Percentiles rank a stretch among this genome's conserved stretches.
Conservation (phyloP, 2,113 vertebrate species). For the Penelope pileata region DNA sequence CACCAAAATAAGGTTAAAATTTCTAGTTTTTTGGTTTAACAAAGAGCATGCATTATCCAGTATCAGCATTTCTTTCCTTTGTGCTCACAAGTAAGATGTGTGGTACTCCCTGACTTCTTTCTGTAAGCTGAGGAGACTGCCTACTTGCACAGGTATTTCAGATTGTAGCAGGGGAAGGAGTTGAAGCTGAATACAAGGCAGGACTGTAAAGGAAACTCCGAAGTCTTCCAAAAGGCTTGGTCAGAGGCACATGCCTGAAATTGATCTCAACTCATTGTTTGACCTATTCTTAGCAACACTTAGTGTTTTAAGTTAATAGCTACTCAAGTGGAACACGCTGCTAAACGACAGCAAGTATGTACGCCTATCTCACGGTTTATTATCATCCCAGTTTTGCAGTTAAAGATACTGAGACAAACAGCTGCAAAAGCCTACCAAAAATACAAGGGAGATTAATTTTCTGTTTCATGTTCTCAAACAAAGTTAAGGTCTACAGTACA, state of each 20-base stretch:
- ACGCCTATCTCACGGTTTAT: too few species aligned
- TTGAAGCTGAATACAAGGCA: not conserved
- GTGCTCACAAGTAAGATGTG: not conserved
- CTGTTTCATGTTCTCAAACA: not conserved
- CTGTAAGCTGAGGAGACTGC: not conserved
- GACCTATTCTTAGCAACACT: not conserved
- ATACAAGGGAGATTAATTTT: not conserved
- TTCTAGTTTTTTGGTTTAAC: not conserved
- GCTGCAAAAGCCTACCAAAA: not conserved
- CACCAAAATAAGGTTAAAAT: not conserved
- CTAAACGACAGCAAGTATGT: not conserved
- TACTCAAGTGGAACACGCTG: not conserved
- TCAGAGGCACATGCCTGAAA: not conserved
- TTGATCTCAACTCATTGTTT: not conserved
- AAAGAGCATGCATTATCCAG: not conserved
- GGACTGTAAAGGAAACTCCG: not conserved
- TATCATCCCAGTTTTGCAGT: not conserved
- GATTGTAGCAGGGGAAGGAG: not conserved
- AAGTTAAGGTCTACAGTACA: not conserved
- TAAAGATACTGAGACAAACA: not conserved
- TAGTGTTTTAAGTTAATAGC: not conserved
- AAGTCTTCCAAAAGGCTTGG: not conserved
- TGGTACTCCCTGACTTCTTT: too few species aligned
- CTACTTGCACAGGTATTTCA: not conserved
- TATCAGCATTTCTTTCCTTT: not conserved